These are phyloP conservation scores for Cygnus olor DNA, from an alignment of 2,797 vertebrate genomes.

Conservation along the genomic window DNA sequence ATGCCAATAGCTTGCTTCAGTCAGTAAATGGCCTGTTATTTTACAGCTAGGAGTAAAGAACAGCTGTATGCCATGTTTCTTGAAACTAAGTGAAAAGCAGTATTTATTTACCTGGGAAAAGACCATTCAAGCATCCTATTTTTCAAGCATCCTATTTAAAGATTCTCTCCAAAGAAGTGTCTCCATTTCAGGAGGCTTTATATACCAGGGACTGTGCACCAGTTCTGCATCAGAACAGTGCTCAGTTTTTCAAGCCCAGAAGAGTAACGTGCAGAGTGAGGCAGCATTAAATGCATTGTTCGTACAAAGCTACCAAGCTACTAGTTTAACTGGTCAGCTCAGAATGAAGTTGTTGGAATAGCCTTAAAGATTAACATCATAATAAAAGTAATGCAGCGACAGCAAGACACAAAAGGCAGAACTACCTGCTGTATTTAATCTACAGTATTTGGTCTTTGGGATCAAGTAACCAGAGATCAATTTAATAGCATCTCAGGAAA, in stretches of 20 bases:
- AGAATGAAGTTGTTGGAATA: too few species aligned
- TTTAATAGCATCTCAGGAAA: neutral
- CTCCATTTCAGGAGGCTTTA: neutral
- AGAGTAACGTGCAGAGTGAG: neutral
- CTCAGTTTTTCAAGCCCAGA: neutral
- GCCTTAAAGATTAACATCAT: neutral
- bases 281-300: neutral
- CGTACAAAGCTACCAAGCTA: neutral
- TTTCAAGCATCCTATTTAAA: neutral
- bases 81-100: neutral
- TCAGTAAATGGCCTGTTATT: conserved; percentile 5
- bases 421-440: neutral
- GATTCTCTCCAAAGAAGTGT: neutral
- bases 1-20: conserved; percentile 42
- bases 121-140: neutral
- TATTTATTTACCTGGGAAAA: conserved; percentile 39
- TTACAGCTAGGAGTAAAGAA: conserved; percentile 16
- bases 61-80: conserved; percentile 44
- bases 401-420: neutral
- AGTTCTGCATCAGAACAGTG: neutral
- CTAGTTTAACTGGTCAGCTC: neutral
- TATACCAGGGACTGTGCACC: neutral
- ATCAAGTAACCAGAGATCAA: neutral
- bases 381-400: neutral
- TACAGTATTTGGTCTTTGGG: neutral